phyloP scores from a whole-genome alignment of 2,888 invertebrate species.

The Leucophenga montana region DNA sequence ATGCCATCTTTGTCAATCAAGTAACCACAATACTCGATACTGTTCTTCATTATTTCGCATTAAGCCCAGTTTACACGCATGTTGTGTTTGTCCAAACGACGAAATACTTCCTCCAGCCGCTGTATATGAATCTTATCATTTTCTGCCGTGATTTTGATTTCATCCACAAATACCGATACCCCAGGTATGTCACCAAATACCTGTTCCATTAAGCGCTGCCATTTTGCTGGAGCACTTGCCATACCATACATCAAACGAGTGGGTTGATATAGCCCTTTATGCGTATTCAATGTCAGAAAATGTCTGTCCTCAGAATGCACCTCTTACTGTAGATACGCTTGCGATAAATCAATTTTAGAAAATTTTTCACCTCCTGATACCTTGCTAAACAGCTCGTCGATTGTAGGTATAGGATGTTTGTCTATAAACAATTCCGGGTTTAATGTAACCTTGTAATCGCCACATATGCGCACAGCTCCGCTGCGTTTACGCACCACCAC shows the following conservation, averaged over 20 bases:
- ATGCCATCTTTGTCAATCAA: constrained; percentile 63
- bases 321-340: constrained; percentile 66
- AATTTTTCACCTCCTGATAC: constrained; percentile 49
- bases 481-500: constrained; percentile 58
- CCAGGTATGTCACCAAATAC: too few relatives aligned
- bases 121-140: constrained; percentile 35
- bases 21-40: constrained; percentile 59
- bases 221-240: too few relatives aligned
- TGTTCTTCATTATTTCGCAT: constrained; percentile 52
- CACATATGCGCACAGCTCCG: too few relatives aligned
- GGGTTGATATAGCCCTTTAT: constrained; percentile 56
- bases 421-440: constrained; percentile 51
- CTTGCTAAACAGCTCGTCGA: constrained; percentile 48
- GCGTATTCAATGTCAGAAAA: constrained; percentile 59
- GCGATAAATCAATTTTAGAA: constrained; percentile 57
- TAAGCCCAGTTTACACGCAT: constrained; percentile 40
- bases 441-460: too few relatives aligned
- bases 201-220: too few relatives aligned
- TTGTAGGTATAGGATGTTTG: constrained; percentile 53
- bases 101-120: constrained; percentile 47
- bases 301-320: constrained; percentile 58
- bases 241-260: constrained; percentile 53
- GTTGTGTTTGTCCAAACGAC: constrained; percentile 35
- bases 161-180: too few relatives aligned
- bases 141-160: too few relatives aligned